A percentile compares a stretch with the other conserved stretches of the same genome.
Conservation (phyloP, 2,797 vertebrate genomes). For the Potorous gilbertii region DNA sequence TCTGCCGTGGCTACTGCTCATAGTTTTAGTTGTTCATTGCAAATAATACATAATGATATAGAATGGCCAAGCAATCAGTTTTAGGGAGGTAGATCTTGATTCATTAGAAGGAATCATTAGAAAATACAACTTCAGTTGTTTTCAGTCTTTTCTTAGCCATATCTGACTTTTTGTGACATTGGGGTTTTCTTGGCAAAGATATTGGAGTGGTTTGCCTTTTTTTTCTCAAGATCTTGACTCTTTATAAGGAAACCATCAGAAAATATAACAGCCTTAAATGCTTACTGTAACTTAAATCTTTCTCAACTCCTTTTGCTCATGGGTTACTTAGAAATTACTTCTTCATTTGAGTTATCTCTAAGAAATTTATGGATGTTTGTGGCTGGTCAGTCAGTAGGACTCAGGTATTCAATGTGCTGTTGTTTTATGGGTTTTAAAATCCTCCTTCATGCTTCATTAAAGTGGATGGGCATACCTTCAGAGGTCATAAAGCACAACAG, state of each 20-base stretch:
- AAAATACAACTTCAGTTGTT: no score
- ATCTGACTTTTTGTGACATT: no score
- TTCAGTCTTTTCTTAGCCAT: no score
- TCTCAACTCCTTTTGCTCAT: not conserved
- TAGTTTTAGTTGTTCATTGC: not conserved
- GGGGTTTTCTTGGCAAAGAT: no score
- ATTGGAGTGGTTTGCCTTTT: no score
- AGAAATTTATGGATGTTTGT: slow-evolving; percentile 36
- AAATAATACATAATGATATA: slow-evolving; percentile 32
- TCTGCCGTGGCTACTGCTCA: not conserved
- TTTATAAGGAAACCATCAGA: no score
- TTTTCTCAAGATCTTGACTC: no score
- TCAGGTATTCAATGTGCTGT: slow-evolving; percentile 29
- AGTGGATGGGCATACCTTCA: slow-evolving; percentile 63
- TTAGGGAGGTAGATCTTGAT: no score
- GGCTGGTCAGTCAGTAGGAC: slow-evolving; percentile 44
- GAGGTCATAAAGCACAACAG: slow-evolving; percentile 66
- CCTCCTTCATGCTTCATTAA: slow-evolving; percentile 71
- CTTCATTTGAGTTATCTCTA: slow-evolving; percentile 9
- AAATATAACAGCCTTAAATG: no score
- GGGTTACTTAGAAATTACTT: slow-evolving; percentile 4
- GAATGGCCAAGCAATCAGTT: not conserved
- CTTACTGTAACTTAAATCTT: not conserved
- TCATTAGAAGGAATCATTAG: no score
- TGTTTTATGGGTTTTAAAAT: slow-evolving; percentile 68